Evolutionary conservation across 2,113 vertebrate genomes (phyloP), one percentile per base, ranked within the genome.

Genomic region (Actenoides lindsayi): DNA sequence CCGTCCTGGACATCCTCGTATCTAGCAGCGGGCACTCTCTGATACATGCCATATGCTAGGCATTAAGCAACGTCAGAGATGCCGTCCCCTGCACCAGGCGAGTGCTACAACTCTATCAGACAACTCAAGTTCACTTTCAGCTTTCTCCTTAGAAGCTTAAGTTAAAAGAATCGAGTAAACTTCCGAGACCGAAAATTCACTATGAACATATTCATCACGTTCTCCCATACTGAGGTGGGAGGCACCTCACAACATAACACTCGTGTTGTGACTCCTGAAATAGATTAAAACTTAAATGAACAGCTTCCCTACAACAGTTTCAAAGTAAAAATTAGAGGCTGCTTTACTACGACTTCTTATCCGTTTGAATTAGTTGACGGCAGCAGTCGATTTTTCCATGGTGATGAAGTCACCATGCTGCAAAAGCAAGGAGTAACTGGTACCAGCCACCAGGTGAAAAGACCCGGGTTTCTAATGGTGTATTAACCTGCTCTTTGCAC

Each of bases 371-470:
- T 42, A 48, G 57, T 83, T 96, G 82, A 84, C 13, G 28, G 86
- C 42, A 87, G 57, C 10, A 73, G 65, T 53, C 19, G 62, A 31
- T 87, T 94, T 86, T 94, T 92, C 86, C 92, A 73, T 0, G 73
- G 83, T 83, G 90, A 96, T 89, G 90, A 86, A 95, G 92, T 87
- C 94, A 90, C 94, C 73, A 3, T 0, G 35, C 88, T 56, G 39
- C 77, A 56, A 86, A 83, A 95, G 17, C 19, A 35, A 63, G 41
- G 82, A 88, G 85, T 77, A 86, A 80, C 63, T 86, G 92, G 82
- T 80, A 69, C 35, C n/a, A 78, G 78, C 21, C 44, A 50, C 81
- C 90, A 94, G 96, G 96, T 97, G 68, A 94, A 67, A 83, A 65
- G 54, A 83, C 9, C 71, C 70, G 33, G 63, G 64, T 82, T 82